phyloP scores from a whole-genome alignment of 2,888 invertebrate genomes.

The Aromia moschata region DNA sequence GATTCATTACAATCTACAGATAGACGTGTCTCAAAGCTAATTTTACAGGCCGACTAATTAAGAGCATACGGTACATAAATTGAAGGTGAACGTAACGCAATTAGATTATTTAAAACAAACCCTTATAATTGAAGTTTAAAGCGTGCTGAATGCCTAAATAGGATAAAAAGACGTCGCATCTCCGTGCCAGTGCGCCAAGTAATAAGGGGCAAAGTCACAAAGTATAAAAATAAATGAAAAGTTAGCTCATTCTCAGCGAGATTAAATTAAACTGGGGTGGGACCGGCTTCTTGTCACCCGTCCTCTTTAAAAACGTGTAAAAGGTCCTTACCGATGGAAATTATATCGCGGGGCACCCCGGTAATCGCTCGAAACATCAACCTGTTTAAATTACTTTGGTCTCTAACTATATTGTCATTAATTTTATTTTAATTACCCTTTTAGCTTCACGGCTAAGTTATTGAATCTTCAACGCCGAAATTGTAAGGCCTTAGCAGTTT shows the following conservation, averaged over 20 bases:
- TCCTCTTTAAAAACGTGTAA: slow-evolving; percentile 29
- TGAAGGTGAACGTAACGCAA: slow-evolving; percentile 39
- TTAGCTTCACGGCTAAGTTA: slow-evolving; percentile 20
- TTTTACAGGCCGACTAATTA: slow-evolving; percentile 11
- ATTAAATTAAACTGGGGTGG: slow-evolving; percentile 56
- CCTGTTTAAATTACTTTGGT: slow-evolving; percentile 47
- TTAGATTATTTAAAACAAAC: slow-evolving; percentile 48
- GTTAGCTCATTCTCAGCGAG: slow-evolving; percentile 56
- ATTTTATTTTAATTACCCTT: slow-evolving; percentile 41
- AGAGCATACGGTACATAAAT: slow-evolving; percentile 12
- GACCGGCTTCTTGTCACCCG: slow-evolving; percentile 51
- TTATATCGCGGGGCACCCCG: slow-evolving; percentile 44
- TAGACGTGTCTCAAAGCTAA: slow-evolving; percentile 19
- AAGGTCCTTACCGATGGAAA: slow-evolving; percentile 47
- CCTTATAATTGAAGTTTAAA: slow-evolving; percentile 50
- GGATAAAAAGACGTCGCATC: slow-evolving; percentile 49
- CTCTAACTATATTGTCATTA: slow-evolving; percentile 44
- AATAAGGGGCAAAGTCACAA: slow-evolving; percentile 53
- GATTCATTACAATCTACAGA: background rate
- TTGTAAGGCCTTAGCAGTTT: background rate
- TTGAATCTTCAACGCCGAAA: slow-evolving; percentile 2
- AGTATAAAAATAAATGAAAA: slow-evolving; percentile 58
- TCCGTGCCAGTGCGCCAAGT: slow-evolving; percentile 44
- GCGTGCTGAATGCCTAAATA: slow-evolving; percentile 43
- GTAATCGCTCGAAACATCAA: slow-evolving; percentile 43